Conservation (phyloP, 2,113 vertebrate genomes). For the Todiramphus saurophagus region DNA sequence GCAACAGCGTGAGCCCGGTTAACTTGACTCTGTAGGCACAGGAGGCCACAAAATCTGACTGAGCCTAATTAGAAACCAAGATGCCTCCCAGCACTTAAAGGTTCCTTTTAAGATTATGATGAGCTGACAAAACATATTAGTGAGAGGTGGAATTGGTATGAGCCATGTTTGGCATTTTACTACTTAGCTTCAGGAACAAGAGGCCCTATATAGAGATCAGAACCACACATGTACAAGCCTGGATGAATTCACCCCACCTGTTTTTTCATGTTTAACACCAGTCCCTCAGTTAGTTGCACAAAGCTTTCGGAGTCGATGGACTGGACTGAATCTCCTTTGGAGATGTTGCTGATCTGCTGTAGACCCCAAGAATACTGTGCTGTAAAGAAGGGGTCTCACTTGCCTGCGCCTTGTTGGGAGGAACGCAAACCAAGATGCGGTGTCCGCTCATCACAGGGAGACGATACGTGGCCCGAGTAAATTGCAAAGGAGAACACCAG, state of each 20-base stretch:
- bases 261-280: neutral
- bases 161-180: neutral
- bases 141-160: neutral
- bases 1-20: neutral
- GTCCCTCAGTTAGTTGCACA: no score
- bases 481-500: neutral
- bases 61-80: conserved; percentile 10
- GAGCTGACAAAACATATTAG: conserved; percentile 43
- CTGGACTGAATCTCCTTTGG: neutral
- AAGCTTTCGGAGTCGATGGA: fast-evolving
- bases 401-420: neutral
- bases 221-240: neutral
- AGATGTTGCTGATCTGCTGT: neutral
- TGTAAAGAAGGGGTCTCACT: neutral
- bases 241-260: neutral
- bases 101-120: conserved; percentile 37
- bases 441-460: neutral
- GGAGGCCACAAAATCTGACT: neutral
- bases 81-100: conserved; percentile 19
- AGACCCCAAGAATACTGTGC: neutral
- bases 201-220: neutral
- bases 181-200: neutral
- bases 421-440: neutral
- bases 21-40: neutral
- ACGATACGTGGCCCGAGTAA: neutral